Conservation (phyloP, 23 tunicate genomes). For the Styela clava region DNA sequence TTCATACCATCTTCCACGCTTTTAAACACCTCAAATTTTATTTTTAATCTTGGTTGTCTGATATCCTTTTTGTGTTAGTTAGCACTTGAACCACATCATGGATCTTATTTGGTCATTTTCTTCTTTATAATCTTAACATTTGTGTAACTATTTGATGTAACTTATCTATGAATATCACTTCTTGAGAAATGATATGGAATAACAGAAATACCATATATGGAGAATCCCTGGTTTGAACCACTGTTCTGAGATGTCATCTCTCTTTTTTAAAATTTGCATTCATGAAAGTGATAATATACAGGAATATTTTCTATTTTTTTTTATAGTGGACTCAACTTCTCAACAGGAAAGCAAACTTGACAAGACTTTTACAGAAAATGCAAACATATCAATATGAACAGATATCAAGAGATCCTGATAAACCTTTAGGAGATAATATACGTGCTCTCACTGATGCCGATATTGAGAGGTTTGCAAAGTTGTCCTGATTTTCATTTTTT, state of each 20-base stretch:
- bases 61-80: background rate
- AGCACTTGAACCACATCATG: background rate
- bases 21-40: background rate
- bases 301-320: no score
- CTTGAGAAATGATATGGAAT: no score
- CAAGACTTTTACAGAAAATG: constrained; percentile 87
- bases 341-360: constrained; percentile 76
- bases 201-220: no score
- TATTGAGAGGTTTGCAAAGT: constrained; percentile 58
- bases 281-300: no score
- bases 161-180: no score
- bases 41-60: background rate
- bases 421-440: constrained; percentile 89
- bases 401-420: constrained; percentile 85
- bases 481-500: no score
- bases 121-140: no score
- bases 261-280: no score
- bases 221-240: no score
- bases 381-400: constrained; percentile 93
- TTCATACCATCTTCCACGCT: background rate
- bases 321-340: constrained; percentile 88
- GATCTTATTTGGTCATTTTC: no score
- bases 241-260: no score
- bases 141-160: no score
- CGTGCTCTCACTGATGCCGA: constrained; percentile 82